Conservation (phyloP, 1,140 invertebrate genomes). For the Pseudachorutes palmiensis region DNA sequence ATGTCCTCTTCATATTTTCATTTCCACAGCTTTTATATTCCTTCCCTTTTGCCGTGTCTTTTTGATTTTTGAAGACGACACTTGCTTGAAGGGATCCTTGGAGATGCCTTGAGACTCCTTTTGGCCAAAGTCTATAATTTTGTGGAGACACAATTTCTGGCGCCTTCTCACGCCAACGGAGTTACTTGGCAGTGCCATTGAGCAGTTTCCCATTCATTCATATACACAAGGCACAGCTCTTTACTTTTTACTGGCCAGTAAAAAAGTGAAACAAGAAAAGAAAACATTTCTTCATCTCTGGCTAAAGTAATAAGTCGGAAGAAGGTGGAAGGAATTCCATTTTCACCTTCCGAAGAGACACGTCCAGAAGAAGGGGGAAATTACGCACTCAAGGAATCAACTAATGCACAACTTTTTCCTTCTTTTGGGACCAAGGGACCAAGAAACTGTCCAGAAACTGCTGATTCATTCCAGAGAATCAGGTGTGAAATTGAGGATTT, state of each 20-base stretch:
- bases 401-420: neutral
- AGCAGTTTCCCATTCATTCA: conserved; percentile 30
- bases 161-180: conserved; percentile 38
- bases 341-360: too few species aligned
- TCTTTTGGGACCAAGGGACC: too few species aligned
- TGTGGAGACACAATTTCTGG: conserved; percentile 38
- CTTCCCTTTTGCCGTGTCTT: too few species aligned
- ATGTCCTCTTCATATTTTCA: too few species aligned
- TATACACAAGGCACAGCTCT: conserved; percentile 15
- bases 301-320: too few species aligned
- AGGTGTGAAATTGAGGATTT: conserved; percentile 38
- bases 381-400: neutral
- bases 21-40: too few species aligned
- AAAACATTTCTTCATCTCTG: neutral
- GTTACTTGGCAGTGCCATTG: neutral
- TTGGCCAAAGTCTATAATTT: conserved; percentile 36
- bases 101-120: conserved; percentile 17
- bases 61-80: conserved; percentile 21
- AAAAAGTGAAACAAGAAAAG: conserved; percentile 6
- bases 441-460: conserved; percentile 17
- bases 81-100: conserved; percentile 33
- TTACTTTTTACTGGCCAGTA: neutral
- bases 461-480: conserved; percentile 35
- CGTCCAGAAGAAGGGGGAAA: too few species aligned
- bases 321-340: too few species aligned